Base-by-base conservation (phyloP, 2,888 invertebrate species). In the Cheilosia grossa region DNA sequence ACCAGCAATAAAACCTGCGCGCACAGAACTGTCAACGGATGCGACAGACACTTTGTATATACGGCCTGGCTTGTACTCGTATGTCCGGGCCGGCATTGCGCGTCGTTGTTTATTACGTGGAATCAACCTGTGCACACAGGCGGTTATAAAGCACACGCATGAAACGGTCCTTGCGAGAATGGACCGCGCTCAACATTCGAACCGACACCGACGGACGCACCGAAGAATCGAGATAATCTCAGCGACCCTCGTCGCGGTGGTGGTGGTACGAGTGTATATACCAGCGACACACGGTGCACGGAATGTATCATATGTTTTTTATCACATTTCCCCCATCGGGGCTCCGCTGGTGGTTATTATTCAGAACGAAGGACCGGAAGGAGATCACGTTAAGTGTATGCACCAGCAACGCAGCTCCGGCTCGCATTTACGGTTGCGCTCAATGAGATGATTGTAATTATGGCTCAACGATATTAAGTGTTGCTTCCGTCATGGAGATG, bases 291-390 rank as follows among this genome's bases (percentile, higher is more conserved):
- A 27, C 27, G 21, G 49, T n/a, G 30, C 10, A 15, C 44, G 37
- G 24, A 53, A 59, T 17, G 24, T 42, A 75, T 70, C 33, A 75
- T 49, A 75, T 56, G 69, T 72, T 63, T 81, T 85, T 85, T 85
- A 85, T 85, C 85, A 81, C 81, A 85, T 85, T 81, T 81, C 81
- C 85, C 85, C 85, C 81, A 85, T 85, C 85, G 85, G 85, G 85
- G 54, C 85, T 63, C 27, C 64, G 81, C 56, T 73, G 81, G 85
- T 85, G 85, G 85, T 85, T 81, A 85, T 85, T 85, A 85, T 85
- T 85, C 85, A 85, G 81, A 85, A 81, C 66, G 75, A 77, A 85
- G 81, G 75, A 85, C 85, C 85, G 85, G 85, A 85, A 85, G 85
- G 85, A 85, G 85, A 81, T 72, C 85, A 67, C 67, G 85, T 77